These are phyloP conservation scores for Oscarella lobularis DNA, from an alignment of 37 sponge, comb jelly and placozoan species.

Conservation along the genomic window DNA sequence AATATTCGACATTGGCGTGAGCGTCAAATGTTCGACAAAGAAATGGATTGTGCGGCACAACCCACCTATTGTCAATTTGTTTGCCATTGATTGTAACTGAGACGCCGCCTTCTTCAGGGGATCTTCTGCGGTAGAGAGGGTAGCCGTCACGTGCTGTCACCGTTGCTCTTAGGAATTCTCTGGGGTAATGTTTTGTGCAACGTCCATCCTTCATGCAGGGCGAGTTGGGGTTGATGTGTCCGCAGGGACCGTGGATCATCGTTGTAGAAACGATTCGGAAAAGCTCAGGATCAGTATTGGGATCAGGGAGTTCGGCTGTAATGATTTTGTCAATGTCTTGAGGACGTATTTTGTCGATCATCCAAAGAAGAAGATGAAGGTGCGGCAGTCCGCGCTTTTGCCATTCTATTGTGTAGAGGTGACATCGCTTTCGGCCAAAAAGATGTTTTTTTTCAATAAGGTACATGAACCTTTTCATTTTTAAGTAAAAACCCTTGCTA, in stretches of 20 bases:
- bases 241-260: slow-evolving; percentile 14
- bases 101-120: slow-evolving; percentile 32
- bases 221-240: slow-evolving; percentile 12
- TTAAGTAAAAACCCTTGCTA: slow-evolving; percentile 29
- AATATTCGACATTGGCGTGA: slow-evolving; percentile 34
- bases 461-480: slow-evolving; percentile 26
- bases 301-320: not conserved
- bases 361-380: not conserved
- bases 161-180: slow-evolving; percentile 12
- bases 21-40: slow-evolving; percentile 8
- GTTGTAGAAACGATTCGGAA: not conserved
- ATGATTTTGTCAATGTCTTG: not conserved
- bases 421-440: not conserved
- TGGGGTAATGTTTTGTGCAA: no score
- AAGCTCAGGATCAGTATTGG: not conserved
- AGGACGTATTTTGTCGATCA: not conserved
- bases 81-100: slow-evolving; percentile 1
- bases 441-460: slow-evolving; percentile 18
- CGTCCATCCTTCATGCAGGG: slow-evolving; percentile 53
- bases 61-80: slow-evolving; percentile 22
- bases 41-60: slow-evolving; percentile 38
- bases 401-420: not conserved
- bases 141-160: slow-evolving; percentile 24
- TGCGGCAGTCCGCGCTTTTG: no score
- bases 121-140: slow-evolving; percentile 16